Conservation (phyloP, 1,140 invertebrate genomes). For the Pinna nobilis region DNA sequence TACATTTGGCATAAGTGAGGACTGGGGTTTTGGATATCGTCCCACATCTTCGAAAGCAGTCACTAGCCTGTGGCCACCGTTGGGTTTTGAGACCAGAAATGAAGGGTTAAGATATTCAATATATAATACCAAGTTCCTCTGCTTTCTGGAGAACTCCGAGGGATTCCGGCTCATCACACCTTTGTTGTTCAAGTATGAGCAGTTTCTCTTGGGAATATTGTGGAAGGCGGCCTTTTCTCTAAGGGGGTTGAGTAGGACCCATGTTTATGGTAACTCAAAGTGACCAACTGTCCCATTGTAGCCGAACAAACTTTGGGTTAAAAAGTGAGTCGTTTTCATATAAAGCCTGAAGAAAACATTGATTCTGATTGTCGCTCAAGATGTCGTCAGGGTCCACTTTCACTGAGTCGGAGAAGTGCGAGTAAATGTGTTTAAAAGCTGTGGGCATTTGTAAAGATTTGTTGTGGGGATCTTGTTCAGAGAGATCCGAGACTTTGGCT, state of each 20-base stretch:
- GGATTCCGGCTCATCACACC: constrained; percentile 40
- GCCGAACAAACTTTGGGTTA: constrained; percentile 32
- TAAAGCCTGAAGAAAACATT: background rate
- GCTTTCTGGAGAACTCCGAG: constrained; percentile 33
- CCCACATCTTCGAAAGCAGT: constrained; percentile 45
- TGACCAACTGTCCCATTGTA: constrained; percentile 39
- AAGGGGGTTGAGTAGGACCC: constrained; percentile 38
- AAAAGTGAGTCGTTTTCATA: constrained; percentile 10
- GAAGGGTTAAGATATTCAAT: constrained; percentile 47
- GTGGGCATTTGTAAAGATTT: background rate
- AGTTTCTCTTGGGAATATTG: constrained; percentile 41
- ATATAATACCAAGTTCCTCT: constrained; percentile 37
- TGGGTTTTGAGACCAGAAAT: constrained; percentile 39
- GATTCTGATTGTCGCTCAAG: background rate
- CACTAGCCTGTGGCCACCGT: constrained; percentile 29
- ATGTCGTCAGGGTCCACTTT: constrained; percentile 7
- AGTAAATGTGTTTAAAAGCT: background rate
- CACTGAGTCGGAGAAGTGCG: background rate
- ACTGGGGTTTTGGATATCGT: constrained; percentile 34
- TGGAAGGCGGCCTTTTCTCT: constrained; percentile 26
- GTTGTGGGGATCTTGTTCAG: background rate
- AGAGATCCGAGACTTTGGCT: background rate
- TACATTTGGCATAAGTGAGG: constrained; percentile 40
- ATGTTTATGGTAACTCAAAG: constrained; percentile 42
- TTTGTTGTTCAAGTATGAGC: constrained; percentile 24